A percentile compares a stretch with the other conserved stretches of the same genome.
Evolutionary conservation across 1,140 invertebrate species (phyloP).

Genomic region (Tetranychus cinnabarinus): DNA sequence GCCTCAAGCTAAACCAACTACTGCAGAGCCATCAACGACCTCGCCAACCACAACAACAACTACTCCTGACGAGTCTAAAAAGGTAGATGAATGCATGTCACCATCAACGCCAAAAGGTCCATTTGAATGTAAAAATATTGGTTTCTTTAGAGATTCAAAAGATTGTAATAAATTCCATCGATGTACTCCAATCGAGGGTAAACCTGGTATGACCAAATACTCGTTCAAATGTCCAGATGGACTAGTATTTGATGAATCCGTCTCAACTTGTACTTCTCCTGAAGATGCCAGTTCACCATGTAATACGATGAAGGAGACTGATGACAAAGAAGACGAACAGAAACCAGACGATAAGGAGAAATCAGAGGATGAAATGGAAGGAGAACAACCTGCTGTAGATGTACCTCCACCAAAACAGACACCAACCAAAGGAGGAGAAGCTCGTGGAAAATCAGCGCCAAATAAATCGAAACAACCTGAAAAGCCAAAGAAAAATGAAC

Average conservation of each 20-base stretch:
- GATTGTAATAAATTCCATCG: conserved; percentile 26
- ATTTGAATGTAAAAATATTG: conserved; percentile 26
- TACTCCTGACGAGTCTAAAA: background rate
- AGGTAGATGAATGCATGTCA: background rate
- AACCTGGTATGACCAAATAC: conserved; percentile 15
- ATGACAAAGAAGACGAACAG: background rate
- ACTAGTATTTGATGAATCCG: conserved; percentile 20
- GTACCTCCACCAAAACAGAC: background rate
- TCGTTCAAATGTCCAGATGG: conserved; percentile 15
- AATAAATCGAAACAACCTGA: background rate
- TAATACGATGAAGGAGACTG: background rate
- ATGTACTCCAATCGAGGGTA: conserved; percentile 35
- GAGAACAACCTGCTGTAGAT: background rate
- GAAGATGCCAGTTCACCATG: background rate
- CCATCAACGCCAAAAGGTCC: background rate
- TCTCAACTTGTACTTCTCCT: conserved; percentile 1
- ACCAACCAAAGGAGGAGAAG: background rate
- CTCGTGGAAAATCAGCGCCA: background rate
- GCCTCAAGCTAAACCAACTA: background rate
- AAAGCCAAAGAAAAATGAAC: background rate
- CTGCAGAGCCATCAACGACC: too few relatives aligned
- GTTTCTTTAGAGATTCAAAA: conserved; percentile 36
- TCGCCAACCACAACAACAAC: background rate
- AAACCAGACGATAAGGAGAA: background rate
- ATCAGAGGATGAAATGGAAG: background rate